phyloP scores from a whole-genome alignment of 2,797 vertebrate genomes.

The Gallirallus australis region DNA sequence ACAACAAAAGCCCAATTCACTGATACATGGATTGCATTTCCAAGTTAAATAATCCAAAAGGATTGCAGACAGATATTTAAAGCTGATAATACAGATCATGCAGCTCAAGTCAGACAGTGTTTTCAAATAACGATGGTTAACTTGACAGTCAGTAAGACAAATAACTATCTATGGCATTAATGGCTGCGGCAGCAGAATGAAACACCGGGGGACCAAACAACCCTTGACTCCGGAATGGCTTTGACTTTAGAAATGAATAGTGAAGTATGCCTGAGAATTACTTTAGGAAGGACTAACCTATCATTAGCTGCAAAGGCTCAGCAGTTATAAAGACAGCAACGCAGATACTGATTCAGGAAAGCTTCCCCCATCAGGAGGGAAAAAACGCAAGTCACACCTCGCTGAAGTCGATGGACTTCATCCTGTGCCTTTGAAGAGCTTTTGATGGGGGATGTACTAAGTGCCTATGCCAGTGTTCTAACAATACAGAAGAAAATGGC shows the following conservation, averaged over 20 bases:
- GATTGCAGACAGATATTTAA: not conserved
- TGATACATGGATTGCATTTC: not conserved
- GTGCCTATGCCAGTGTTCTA: not conserved
- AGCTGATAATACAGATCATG: not conserved
- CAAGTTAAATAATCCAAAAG: not conserved
- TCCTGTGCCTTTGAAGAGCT: not conserved
- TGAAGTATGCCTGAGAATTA: not conserved
- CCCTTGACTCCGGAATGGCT: not conserved
- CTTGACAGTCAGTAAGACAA: conserved; percentile 8
- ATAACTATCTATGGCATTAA: not conserved
- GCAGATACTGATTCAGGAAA: not conserved
- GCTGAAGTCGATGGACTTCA: not conserved
- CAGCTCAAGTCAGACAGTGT: not conserved
- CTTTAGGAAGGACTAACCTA: not conserved
- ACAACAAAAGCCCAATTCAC: not conserved
- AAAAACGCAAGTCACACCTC: rapidly evolving
- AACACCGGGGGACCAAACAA: not conserved
- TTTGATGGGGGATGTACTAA: not conserved
- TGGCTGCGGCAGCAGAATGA: not conserved
- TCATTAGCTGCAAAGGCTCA: not conserved
- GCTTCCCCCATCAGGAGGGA: not conserved
- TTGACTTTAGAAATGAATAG: not conserved
- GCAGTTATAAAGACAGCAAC: not conserved
- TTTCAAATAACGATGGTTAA: not conserved
- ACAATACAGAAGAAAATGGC: not conserved